Percentiles rank a stretch among this genome's conserved stretches.
phyloP scores from a whole-genome alignment of 2,797 vertebrate species.

The Semaprochilodus insignis region DNA sequence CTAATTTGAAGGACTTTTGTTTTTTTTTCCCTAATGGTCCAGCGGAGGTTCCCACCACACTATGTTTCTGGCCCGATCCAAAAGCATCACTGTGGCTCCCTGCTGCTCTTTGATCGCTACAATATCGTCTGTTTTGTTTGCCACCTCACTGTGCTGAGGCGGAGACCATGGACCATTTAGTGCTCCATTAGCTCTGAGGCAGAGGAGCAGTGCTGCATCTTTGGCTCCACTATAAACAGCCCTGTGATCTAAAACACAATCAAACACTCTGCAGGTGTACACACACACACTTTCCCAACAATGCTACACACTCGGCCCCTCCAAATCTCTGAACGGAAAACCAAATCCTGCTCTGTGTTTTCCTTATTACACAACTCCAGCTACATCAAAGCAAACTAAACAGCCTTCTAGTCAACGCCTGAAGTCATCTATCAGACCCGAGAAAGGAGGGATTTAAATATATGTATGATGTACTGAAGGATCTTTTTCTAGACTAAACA shows the following conservation, averaged over 20 bases:
- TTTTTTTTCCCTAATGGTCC: conserved; percentile 36
- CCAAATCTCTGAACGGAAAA: conserved; percentile 54
- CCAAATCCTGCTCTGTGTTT: conserved; percentile 49
- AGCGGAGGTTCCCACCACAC: conserved; percentile 54
- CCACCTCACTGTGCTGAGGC: conserved; percentile 51
- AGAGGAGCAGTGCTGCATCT: conserved; percentile 53
- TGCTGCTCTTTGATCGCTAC: conserved; percentile 65
- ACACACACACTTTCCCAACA: conserved; percentile 42
- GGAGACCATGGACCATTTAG: conserved; percentile 45
- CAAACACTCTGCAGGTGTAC: conserved; percentile 60
- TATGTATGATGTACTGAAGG: conserved; percentile 72
- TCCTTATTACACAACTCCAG: conserved; percentile 53
- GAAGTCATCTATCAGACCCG: conserved; percentile 53
- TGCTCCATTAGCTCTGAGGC: conserved; percentile 24
- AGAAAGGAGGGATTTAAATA: conserved; percentile 32
- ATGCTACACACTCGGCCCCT: conserved; percentile 27
- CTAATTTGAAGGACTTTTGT: background rate
- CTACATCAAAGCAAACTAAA: conserved; percentile 48
- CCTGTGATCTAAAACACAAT: conserved; percentile 50
- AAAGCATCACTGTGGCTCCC: conserved; percentile 64
- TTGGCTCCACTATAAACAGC: conserved; percentile 56
- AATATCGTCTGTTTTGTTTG: conserved; percentile 66
- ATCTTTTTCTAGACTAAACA: conserved; percentile 79
- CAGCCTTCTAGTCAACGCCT: conserved; percentile 35
- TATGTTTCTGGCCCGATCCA: conserved; percentile 59